Evolutionary conservation across 2,888 invertebrate species (phyloP), one percentile per base, ranked within the genome.

Genomic region (Sylvicola cinctus): DNA sequence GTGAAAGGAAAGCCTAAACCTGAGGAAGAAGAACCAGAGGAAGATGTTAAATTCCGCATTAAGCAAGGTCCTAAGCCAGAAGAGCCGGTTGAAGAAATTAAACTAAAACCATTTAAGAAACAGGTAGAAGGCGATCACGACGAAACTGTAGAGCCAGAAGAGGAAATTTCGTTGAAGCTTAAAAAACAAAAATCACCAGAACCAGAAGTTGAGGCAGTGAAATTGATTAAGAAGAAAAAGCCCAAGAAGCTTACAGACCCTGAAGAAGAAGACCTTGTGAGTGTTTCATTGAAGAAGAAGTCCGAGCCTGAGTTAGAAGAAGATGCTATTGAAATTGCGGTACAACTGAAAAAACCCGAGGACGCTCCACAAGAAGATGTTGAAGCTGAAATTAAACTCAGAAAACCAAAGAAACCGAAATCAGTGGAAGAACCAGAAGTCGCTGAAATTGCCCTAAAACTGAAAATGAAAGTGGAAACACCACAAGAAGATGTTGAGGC

Each of bases 361-460:
- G 20, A 20, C 5, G 20, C 8, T 20, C 20, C 27, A 33, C 16
- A 11, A 12, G 34, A 34, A 14, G 34, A 34, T 11, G 29, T 27
- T 13, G 29, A 20, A 13, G 34, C 29, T 29, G 17, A 34, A 34
- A 23, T 34, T 6, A 68, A 71, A 11, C 55, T 80, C 15, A 75
- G 72, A 37, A 56, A 84, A 34, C 76, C 72, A 50, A 77, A 72
- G 50, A 62, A 79, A 44, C 74, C 74, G 14, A 29, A 29, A 31
- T 41, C 0, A 31, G 42, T 37, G 40, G 35, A 6, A 44, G 50
- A 36, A 42, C 43, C 11, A 5, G 28, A 36, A 20, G 30, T 14
- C 4, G 46, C 53, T 23, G 44, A 48, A 31, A 37, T 38, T 23
- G 29, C 13, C 13, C 13, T 34, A n/a, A 29, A 23, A 14, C 23